Evolutionary conservation across 2,888 invertebrate species (phyloP).

Genomic region (Melipona beecheii): DNA sequence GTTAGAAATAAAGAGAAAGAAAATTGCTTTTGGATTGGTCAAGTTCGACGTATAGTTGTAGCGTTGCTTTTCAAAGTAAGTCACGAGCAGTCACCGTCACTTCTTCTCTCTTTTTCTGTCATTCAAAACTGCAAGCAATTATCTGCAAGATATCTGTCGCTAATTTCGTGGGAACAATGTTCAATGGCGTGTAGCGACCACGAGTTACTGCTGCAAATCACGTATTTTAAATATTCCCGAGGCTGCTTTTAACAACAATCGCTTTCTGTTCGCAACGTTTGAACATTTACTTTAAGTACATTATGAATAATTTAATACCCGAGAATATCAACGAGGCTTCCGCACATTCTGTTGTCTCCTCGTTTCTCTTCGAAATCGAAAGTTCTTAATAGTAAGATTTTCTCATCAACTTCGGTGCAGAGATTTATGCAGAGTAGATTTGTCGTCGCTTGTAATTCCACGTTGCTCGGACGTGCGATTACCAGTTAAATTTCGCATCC

Average conservation of each 20-base stretch:
- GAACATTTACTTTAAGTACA: not conserved
- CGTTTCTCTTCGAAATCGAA: too few relatives aligned
- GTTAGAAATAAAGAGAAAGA: not conserved
- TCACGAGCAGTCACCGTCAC: not conserved
- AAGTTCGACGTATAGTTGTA: not conserved
- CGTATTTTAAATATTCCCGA: constrained; percentile 45
- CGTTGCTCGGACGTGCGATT: not conserved
- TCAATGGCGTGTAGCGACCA: not conserved
- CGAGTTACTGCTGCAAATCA: constrained; percentile 48
- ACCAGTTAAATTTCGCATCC: not conserved
- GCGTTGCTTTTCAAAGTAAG: not conserved
- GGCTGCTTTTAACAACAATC: constrained; percentile 37
- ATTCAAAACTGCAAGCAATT: not conserved
- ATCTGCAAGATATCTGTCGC: not conserved
- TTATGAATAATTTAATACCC: not conserved
- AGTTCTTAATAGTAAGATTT: not conserved
- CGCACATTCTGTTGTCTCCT: not conserved
- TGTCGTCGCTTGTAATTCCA: not conserved
- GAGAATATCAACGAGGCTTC: not conserved
- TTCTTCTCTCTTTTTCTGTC: not conserved
- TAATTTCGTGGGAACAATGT: not conserved
- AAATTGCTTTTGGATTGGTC: too few relatives aligned
- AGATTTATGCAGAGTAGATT: not conserved
- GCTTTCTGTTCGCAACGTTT: constrained; percentile 51
- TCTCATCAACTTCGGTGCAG: not conserved